Evolutionary conservation across 2,113 vertebrate genomes (phyloP).

Genomic region (Gopherus flavomarginatus): DNA sequence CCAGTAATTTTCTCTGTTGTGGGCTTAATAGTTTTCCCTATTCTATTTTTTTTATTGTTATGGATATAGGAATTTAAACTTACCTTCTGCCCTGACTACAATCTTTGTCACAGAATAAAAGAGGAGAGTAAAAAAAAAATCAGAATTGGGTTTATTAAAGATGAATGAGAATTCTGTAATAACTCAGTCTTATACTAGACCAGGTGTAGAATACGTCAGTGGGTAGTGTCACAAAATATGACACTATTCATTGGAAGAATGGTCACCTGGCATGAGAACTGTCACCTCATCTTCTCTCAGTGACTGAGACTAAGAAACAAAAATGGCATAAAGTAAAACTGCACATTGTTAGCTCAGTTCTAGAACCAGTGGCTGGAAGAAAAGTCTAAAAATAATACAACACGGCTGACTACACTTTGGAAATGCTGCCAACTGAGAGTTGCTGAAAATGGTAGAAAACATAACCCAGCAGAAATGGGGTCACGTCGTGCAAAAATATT

Average conservation of each 20-base stretch:
- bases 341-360: not conserved
- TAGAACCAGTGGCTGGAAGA: slow-evolving; percentile 6
- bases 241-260: not conserved
- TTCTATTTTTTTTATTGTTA: not conserved
- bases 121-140: slow-evolving; percentile 23
- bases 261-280: not conserved
- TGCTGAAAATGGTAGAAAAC: slow-evolving; percentile 53
- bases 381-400: slow-evolving; percentile 48
- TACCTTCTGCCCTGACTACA: slow-evolving; percentile 11
- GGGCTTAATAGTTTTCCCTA: not conserved
- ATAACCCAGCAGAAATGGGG: slow-evolving; percentile 23
- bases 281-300: not conserved
- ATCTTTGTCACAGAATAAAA: slow-evolving; percentile 32
- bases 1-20: not conserved
- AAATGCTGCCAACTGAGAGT: not conserved
- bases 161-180: slow-evolving; percentile 44
- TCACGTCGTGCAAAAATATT: not conserved
- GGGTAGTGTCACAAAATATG: not conserved
- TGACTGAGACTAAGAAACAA: not conserved
- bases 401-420: slow-evolving; percentile 40
- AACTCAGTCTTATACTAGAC: not conserved
- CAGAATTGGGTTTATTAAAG: slow-evolving; percentile 22
- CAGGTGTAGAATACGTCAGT: not conserved
- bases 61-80: not conserved
- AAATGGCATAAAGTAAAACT: not conserved